Evolutionary conservation across 2,113 vertebrate species (phyloP), one percentile per base, ranked within the genome.

Genomic region (Tragelaphus imberbis): DNA sequence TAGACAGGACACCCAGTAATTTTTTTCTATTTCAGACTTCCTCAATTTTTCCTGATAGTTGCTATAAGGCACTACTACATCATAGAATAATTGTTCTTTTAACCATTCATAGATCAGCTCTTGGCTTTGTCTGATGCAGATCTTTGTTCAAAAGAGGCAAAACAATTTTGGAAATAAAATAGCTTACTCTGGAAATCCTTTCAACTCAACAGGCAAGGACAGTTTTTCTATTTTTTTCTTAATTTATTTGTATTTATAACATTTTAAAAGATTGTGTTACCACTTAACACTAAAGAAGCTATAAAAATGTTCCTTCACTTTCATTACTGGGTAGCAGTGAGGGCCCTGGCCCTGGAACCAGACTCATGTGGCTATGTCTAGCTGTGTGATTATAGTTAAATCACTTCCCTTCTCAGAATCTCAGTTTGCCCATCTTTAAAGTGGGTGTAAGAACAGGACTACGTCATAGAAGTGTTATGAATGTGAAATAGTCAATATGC

Each of bases 221-320:
- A 12, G 5, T 33, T 40, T 85, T 88, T 61, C 65, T 93, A 3
- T 84, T 44, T 11, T 68, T 82, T 33, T 21, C 49, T 58, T 49
- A 49, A 30, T 68, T 65, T 53, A 81, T 63, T 68, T 92, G 82
- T 68, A 55, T 44, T 84, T 44, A 44, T 7, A 68, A 21, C 17
- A 68, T 44, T 68, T 63, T 33, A 68, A 65, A 92, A 82, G 47
- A 14, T 49, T 86, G 30, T 36, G 4, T 77, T 77, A 36, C 40
- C 59, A 36, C 7, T 87, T 61, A 79, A 61, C 17, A 23, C 16
- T 49, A 4, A 77, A 79, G 55, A 79, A 49, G 8, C 33, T 77
- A n/a, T 59, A 61, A 87, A 77, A 86, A 63, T 44, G 30, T 79
- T 59, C 59, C 61, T 87, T 93, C n/a, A 87, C 33, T 80, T 94